Conservation (phyloP, 2,113 vertebrate species). For the Okapia johnstoni region DNA sequence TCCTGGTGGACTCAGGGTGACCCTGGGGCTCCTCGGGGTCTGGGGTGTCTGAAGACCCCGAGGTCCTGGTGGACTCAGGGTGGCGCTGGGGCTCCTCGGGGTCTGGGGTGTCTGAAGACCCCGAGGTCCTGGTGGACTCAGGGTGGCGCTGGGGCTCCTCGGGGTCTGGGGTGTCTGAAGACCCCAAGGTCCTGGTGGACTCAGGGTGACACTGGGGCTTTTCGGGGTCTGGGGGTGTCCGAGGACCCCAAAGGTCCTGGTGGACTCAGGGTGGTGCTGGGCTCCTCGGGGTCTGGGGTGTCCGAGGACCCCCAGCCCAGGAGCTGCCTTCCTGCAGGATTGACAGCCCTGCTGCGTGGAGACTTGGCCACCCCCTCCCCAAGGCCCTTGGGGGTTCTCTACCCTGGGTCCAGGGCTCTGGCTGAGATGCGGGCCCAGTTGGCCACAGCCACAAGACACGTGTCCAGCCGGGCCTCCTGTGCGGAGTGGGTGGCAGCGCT, state of each 20-base stretch:
- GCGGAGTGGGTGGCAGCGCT: background rate
- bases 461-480: background rate
- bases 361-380: background rate
- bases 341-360: background rate
- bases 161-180: no score
- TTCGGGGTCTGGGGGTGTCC: background rate
- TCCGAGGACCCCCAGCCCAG: background rate
- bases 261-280: background rate
- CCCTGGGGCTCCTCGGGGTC: no score
- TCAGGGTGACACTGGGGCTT: no score
- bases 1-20: background rate
- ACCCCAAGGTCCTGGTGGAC: no score
- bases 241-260: background rate
- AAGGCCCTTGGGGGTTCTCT: background rate
- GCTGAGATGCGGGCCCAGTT: background rate
- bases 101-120: no score
- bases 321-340: background rate
- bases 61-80: background rate
- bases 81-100: fast-evolving
- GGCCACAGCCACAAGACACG: fast-evolving
- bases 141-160: no score
- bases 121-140: no score
- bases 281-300: background rate
- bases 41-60: no score
- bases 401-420: background rate